phyloP scores from a whole-genome alignment of 2,113 vertebrate genomes.

The Microcebus murinus region DNA sequence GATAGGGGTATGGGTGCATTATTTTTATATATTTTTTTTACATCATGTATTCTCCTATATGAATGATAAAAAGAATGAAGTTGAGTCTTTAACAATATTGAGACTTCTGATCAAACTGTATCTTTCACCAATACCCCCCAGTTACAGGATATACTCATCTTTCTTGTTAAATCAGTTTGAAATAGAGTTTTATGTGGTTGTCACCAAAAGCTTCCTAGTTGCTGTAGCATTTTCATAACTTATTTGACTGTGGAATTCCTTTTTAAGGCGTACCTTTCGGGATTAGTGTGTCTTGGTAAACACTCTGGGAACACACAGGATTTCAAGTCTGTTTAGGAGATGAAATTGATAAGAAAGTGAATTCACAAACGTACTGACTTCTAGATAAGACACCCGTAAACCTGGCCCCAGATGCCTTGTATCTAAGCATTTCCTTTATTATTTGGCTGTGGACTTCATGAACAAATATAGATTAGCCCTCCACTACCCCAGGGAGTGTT shows the following conservation, averaged over 20 bases:
- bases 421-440: not conserved
- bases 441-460: not conserved
- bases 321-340: not conserved
- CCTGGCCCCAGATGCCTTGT: not conserved
- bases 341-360: not conserved
- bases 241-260: not conserved
- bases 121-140: too few species aligned
- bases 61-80: not conserved
- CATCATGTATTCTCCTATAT: not conserved
- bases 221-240: not conserved
- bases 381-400: not conserved
- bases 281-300: not conserved
- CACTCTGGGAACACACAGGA: not conserved
- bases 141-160: not conserved
- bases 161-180: not conserved
- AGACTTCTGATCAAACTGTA: not conserved
- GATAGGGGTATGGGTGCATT: not conserved
- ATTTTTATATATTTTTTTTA: not conserved
- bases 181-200: not conserved
- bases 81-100: not conserved
- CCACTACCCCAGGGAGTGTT: not conserved
- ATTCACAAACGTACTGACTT: not conserved
- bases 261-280: not conserved
- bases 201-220: not conserved
- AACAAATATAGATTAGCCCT: not conserved